These are phyloP conservation scores for Dendropsophus ebraccatus DNA, from an alignment of 2,113 vertebrate species.

Conservation along the genomic window DNA sequence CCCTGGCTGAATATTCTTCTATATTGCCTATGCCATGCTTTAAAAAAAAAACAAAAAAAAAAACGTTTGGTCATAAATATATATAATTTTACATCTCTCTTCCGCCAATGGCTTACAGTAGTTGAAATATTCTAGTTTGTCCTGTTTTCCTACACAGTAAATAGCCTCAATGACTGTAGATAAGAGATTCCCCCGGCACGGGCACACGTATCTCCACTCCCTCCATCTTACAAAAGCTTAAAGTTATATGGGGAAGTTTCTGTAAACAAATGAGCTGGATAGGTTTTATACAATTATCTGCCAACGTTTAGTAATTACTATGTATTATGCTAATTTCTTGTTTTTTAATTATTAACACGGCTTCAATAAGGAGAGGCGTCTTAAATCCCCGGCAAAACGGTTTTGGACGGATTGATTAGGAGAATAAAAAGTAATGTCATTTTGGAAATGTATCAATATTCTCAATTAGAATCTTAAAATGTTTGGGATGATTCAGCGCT, in stretches of 20 bases:
- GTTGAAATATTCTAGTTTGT: background rate
- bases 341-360: conserved; percentile 28
- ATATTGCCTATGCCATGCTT: too few species aligned
- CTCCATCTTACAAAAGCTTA: background rate
- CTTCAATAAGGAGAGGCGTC: background rate
- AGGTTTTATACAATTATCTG: conserved; percentile 7
- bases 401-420: conserved; percentile 20
- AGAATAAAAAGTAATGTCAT: conserved; percentile 8
- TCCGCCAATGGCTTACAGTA: background rate
- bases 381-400: conserved; percentile 6
- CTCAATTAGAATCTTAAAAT: background rate
- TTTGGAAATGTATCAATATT: conserved; percentile 9
- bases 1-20: too few species aligned
- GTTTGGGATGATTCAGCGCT: background rate
- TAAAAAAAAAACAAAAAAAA: too few species aligned
- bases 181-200: background rate
- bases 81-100: background rate
- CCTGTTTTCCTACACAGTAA: background rate
- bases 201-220: background rate
- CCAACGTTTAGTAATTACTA: conserved; percentile 20
- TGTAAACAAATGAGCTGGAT: conserved; percentile 15
- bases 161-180: background rate
- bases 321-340: conserved; percentile 31
- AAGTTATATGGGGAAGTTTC: conserved; percentile 5
- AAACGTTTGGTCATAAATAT: too few species aligned